These are phyloP conservation scores for Caenorhabditis macrosperma DNA, from an alignment of 2,888 invertebrate genomes.

Conservation along the genomic window DNA sequence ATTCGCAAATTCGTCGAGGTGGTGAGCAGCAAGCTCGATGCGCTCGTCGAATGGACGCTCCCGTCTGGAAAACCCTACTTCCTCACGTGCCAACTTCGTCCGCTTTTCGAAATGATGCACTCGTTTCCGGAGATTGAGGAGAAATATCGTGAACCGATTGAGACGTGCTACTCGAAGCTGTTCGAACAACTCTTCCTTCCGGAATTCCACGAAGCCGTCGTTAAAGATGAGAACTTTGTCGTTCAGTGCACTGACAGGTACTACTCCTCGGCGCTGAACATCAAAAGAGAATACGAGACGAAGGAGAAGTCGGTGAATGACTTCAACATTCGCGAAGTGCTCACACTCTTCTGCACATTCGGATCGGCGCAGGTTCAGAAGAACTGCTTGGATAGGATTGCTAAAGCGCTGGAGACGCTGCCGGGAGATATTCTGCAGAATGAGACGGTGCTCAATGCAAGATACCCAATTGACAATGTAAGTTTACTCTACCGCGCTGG, in stretches of 20 bases:
- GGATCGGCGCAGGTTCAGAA: conserved; percentile 18
- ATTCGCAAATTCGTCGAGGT: conserved; percentile 25
- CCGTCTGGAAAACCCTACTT: conserved; percentile 8
- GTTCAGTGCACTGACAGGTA: conserved; percentile 37
- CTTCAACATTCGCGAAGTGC: not conserved
- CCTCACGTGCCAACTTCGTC: not conserved
- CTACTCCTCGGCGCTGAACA: conserved; percentile 5
- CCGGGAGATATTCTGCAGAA: conserved; percentile 19
- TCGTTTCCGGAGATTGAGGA: conserved; percentile 16
- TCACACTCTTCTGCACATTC: conserved; percentile 21
- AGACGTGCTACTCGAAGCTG: not conserved
- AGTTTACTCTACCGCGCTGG: too few species aligned
- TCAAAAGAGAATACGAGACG: not conserved
- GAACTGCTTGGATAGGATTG: conserved; percentile 20
- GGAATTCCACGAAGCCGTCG: not conserved
- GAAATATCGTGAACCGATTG: not conserved
- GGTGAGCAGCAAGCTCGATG: conserved; percentile 3
- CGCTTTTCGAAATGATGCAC: conserved; percentile 18
- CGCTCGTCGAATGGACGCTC: conserved; percentile 6
- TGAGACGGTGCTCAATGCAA: conserved; percentile 10
- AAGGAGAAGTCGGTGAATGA: not conserved
- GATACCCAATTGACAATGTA: not conserved
- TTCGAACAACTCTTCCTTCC: conserved; percentile 9
- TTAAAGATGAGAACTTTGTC: not conserved
- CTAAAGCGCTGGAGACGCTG: not conserved